Evolutionary conservation across 2,113 vertebrate genomes (phyloP), one percentile per base, ranked within the genome.

Genomic region (Brachyhypopomus gauderio): DNA sequence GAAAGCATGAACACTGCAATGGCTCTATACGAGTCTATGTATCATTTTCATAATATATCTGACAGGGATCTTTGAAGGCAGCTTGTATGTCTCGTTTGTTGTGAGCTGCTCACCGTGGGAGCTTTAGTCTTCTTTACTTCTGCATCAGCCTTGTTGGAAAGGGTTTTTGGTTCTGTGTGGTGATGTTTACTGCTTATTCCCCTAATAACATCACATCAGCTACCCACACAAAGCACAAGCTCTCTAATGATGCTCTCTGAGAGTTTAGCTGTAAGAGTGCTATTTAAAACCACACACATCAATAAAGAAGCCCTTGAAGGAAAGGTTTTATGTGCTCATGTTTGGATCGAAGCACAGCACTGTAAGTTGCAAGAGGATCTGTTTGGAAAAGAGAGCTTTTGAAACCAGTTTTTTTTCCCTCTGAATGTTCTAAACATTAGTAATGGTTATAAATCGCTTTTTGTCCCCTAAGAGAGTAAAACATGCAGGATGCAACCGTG

Each of bases 261-360:
- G 62, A 27, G 27, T 56, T 58, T 30, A 27, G 72, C 55, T 30
- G 34, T 56, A 30, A 66, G 62, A 36, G 22, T 19, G 72, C 72
- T 81, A 69, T 75, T 81, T 75, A 81, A 81, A 81, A 69, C 79
- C 72, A 14, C 79, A 75, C 72, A 41, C 17, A 1, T 66, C 45
- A 30, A 58, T 58, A 14, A 66, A 74, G 11, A n/a, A 19, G 20
- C 20, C 20, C 56, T n/a, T 55, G 55, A 60, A 58, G n/a, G 45
- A 45, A 75, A 12, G 11, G 30, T 63, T 30, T 52, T 72, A 22
- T 62, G 27, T 73, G 64, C 45, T 3, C 45, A 52, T 52, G 12
- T 58, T 75, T 20, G 6, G 17, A 64, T 73, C 27, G 14, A 19
- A 55, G 27, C 52, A 58, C 23, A 19, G 9, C 27, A 16, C 64